Base-by-base conservation (phyloP, 2,797 vertebrate species). In the Danio albolineatus region DNA sequence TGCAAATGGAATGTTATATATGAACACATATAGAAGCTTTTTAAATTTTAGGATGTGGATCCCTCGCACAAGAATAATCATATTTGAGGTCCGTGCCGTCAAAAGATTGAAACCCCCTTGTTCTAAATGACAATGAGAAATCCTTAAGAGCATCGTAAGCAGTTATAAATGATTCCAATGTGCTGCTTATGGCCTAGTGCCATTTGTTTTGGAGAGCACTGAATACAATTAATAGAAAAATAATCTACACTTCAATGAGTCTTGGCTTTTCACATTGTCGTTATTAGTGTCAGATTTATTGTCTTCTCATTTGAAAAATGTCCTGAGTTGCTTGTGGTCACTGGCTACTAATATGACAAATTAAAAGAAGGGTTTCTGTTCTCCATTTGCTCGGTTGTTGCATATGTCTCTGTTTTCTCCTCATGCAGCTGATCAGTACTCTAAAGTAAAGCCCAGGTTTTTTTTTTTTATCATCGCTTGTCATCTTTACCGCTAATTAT, bases 401-500 rank as follows among this genome's bases (percentile, higher is more conserved):
- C 54, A 39, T 41, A 36, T 28, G 36, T 62, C 17, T 56, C n/a
- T 16, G 1, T 62, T 48, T 61, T 56, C 44, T 78, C 16, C 7
- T 53, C 38, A 19, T 54, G 48, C 69, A 73, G 77, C 77, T 79
- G 59, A 79, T 79, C 28, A 2, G 46, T 53, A 4, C 56, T 66
- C 69, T 82, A 60, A 70, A 82, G 81, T 83, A 80, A 80, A 83
- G 74, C 62, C 54, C 78, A 71, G 62, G 44, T 10, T 62, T 69
- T 62, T 79, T 39, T 49, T 69, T 73, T 73, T 46, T 80, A 78
- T 67, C 77, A 74, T 77, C 39, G 72, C 84, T 73, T 77, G 79
- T 83, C 82, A 86, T 80, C 85, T 86, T 86, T 86, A 80, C 78
- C 60, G 60, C 85, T 86, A 86, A 86, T 86, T 86, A 86, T 86